A percentile compares a stretch with the other conserved stretches of the same genome.
phyloP scores from a whole-genome alignment of 2,888 invertebrate genomes.

The Agrochola lychnidis region DNA sequence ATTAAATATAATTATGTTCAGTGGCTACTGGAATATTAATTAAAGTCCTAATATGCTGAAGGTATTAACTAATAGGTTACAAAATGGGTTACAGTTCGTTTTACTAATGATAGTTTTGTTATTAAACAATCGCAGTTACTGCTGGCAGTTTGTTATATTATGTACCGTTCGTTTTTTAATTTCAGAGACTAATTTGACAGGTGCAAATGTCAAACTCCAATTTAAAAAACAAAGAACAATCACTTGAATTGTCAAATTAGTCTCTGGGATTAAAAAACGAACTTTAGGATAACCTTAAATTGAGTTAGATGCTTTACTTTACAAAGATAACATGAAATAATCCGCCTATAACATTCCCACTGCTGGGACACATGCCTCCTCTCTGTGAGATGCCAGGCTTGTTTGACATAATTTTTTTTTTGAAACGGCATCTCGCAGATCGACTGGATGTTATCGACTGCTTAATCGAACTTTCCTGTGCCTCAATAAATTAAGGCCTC shows the following conservation, averaged over 20 bases:
- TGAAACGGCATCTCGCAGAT: too few species aligned
- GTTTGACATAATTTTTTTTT: neutral
- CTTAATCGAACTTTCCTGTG: too few species aligned
- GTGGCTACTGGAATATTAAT: conserved; percentile 66
- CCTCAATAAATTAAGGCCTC: too few species aligned
- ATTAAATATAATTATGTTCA: conserved; percentile 59
- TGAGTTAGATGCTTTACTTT: neutral
- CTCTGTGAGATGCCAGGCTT: neutral
- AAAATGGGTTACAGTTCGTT: neutral
- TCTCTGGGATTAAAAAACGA: too few species aligned
- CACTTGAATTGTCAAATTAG: too few species aligned
- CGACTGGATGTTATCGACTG: too few species aligned
- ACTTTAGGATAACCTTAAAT: neutral
- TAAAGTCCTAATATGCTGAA: conserved; percentile 36
- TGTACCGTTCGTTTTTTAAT: too few species aligned
- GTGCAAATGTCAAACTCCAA: too few species aligned
- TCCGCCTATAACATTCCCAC: neutral
- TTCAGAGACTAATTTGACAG: too few species aligned
- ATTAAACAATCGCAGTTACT: neutral
- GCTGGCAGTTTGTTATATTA: neutral
- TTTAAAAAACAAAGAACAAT: too few species aligned
- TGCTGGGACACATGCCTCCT: neutral
- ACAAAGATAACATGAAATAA: neutral
- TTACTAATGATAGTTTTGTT: conserved; percentile 2
- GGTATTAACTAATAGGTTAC: conserved; percentile 5